phyloP scores from a whole-genome alignment of 2,888 invertebrate genomes.

The Melanostoma mellinum region DNA sequence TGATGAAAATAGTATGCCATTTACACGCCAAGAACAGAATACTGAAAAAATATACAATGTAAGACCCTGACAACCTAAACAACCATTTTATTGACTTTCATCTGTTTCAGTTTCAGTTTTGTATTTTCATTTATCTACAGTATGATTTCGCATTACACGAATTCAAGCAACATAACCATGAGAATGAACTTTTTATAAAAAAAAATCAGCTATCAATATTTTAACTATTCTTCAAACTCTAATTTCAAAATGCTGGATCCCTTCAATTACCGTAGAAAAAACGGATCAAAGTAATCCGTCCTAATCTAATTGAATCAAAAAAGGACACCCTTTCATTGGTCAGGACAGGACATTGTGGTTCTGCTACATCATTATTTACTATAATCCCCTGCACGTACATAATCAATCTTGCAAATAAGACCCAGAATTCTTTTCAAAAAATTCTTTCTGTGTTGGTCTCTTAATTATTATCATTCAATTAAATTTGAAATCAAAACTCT shows the following conservation, averaged over 20 bases:
- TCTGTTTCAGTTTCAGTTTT: too few relatives aligned
- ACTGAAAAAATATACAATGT: too few relatives aligned
- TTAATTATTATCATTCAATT: slow-evolving; percentile 51
- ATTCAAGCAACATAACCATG: neutral
- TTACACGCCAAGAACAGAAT: too few relatives aligned
- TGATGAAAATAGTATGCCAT: too few relatives aligned
- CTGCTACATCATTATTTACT: slow-evolving; percentile 16
- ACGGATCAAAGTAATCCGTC: slow-evolving; percentile 6
- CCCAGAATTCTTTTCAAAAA: neutral
- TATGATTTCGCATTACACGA: too few relatives aligned
- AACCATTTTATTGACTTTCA: too few relatives aligned
- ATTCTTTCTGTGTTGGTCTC: slow-evolving; percentile 14
- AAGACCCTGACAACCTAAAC: too few relatives aligned
- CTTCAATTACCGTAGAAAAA: slow-evolving; percentile 42
- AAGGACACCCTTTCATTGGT: slow-evolving; percentile 2
- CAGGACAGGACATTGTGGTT: slow-evolving; percentile 6
- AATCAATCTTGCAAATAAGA: slow-evolving; percentile 39
- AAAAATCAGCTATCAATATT: slow-evolving; percentile 27
- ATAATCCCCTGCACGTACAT: slow-evolving; percentile 43
- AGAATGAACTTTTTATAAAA: neutral
- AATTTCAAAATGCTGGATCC: slow-evolving; percentile 14
- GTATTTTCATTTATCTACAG: too few relatives aligned
- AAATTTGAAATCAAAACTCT: slow-evolving; percentile 29
- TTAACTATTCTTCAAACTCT: slow-evolving; percentile 14
- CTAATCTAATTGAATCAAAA: slow-evolving; percentile 40